Base-by-base conservation (phyloP, 2,888 invertebrate species). In the Dryomyza anilis region DNA sequence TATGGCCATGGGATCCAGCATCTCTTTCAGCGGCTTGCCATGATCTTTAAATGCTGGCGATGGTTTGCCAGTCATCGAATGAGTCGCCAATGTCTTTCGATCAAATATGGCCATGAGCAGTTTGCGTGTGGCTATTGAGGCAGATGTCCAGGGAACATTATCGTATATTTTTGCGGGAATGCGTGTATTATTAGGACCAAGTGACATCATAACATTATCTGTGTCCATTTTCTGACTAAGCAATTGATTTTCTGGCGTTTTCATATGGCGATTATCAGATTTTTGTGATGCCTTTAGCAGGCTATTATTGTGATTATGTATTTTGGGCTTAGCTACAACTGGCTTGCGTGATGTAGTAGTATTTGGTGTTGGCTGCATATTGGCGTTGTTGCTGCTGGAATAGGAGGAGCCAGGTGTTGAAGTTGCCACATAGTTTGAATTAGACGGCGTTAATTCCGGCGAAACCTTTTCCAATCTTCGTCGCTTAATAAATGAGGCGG, bases 1-100 rank as follows among this genome's bases (percentile, higher is more conserved):
- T 14, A 88, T 84, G 53, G 85, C 77, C 27, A 73, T 73, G 0
- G 86, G 85, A 73, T 89, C 85, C 21, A 89, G 79, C 70, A 74
- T 77, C 27, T 76, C 66, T 62, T 83, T 83, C 0, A 77, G 56
- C 3, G 84, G 83, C 55, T 81, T 81, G 2, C 74, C 70, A 19
- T 78, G 77, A 66, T 78, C 80, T 63, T 78, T 80, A 45, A 83
- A 83, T 0, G 83, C 84, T 7, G 88, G 88, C 4, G 88, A 88
- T 33, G 85, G 85, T 69, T 86, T 87, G 8, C 89, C 88, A 0
- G 87, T 88, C 67, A 89, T 81, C 0, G 87, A 87, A 72, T 88
- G 88, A 0, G 88, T 87, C 10, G 88, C 89, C 62, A 89, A 74
- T 0, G 85, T 83, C 55, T 87, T 84, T 58, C 88, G 83, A 29